These are phyloP conservation scores for Cyclura pinguis DNA, from an alignment of 2,797 vertebrate genomes.

Conservation along the genomic window DNA sequence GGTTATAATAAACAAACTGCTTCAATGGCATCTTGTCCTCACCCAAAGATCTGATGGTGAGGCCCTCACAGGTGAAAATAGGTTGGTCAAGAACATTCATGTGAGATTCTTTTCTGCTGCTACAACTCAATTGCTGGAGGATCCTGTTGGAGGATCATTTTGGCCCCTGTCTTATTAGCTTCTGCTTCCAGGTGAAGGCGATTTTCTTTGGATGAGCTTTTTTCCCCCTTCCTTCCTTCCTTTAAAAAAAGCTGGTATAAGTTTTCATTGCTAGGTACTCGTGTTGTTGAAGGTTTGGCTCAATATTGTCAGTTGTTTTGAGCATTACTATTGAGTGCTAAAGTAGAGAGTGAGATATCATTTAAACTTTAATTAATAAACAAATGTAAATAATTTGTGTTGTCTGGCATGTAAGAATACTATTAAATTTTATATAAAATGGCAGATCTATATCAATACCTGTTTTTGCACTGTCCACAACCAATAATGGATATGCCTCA, in stretches of 20 bases:
- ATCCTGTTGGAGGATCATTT: not conserved
- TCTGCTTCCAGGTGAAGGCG: not conserved
- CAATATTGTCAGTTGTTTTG: not conserved
- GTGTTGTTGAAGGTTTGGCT: not conserved
- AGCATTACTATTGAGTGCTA: not conserved
- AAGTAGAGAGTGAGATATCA: not conserved
- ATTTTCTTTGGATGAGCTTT: not conserved
- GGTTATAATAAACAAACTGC: no score
- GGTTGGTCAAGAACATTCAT: not conserved
- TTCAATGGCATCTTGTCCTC: not conserved
- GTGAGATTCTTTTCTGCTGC: not conserved
- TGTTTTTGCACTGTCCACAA: no score
- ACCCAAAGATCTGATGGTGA: not conserved
- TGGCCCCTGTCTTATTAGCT: not conserved
- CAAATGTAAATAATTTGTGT: not conserved
- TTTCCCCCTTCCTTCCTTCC: not conserved
- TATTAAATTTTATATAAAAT: not conserved
- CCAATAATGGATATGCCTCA: not conserved
- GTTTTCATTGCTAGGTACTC: no score
- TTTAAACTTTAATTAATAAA: not conserved
- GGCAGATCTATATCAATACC: no score
- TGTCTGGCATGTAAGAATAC: no score
- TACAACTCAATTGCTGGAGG: no score
- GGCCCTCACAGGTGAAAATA: not conserved
- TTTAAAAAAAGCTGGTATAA: not conserved